Evolutionary conservation across 1,140 invertebrate species (phyloP).

Genomic region (Araneus ventricosus): DNA sequence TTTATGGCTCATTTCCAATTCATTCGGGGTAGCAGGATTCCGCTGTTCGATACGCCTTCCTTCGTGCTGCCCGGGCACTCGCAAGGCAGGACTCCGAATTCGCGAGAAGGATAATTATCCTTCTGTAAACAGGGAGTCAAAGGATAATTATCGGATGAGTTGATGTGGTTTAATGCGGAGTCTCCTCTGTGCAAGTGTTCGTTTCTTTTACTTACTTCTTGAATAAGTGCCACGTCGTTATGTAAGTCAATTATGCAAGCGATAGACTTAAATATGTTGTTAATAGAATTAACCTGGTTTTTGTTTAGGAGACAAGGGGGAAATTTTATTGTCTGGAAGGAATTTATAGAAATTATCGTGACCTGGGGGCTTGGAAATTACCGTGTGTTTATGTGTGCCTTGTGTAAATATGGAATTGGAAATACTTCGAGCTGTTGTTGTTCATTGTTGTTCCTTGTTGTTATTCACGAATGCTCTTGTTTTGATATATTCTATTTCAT

Average conservation of each 20-base stretch:
- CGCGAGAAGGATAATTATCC: not conserved
- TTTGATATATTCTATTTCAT: no score
- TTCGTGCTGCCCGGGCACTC: not conserved
- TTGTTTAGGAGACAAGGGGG: no score
- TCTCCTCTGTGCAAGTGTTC: not conserved
- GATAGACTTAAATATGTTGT: not conserved
- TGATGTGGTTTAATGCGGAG: not conserved
- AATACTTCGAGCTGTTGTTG: no score
- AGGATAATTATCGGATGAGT: not conserved
- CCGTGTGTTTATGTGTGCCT: no score
- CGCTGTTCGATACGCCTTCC: not conserved
- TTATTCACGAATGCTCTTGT: no score
- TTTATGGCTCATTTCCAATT: slow-evolving; percentile 72
- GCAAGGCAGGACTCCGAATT: not conserved
- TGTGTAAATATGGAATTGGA: no score
- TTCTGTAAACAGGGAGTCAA: not conserved
- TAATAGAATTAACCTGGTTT: no score
- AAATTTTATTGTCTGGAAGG: no score
- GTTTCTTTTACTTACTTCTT: not conserved
- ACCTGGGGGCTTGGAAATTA: no score
- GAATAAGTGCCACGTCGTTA: not conserved
- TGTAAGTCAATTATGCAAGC: not conserved
- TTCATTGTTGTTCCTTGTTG: no score
- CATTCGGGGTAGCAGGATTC: not conserved
- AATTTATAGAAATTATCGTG: no score